A percentile compares a stretch with the other conserved stretches of the same genome.
These are phyloP conservation scores for Exaiptasia diaphana DNA, from an alignment of 64 coral and sea anemone genomes.

Conservation along the genomic window DNA sequence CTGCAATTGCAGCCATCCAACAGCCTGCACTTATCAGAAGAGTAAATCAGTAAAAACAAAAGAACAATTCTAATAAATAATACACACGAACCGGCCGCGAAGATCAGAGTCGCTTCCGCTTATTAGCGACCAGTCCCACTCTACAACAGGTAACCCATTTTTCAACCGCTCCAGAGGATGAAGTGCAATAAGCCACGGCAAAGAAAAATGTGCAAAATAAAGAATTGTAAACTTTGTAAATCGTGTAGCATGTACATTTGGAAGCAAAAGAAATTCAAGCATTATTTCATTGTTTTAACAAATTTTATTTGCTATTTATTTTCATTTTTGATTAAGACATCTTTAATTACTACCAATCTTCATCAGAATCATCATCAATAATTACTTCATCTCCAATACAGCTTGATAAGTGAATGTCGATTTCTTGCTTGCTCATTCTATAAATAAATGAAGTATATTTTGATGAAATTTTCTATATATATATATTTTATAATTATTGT, in stretches of 20 bases:
- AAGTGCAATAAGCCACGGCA: no score
- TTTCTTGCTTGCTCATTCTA: conserved; percentile 21
- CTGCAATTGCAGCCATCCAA: conserved; percentile 84
- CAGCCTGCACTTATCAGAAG: not conserved
- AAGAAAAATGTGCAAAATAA: no score
- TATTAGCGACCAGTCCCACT: no score
- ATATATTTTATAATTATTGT: not conserved
- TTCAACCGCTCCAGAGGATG: no score
- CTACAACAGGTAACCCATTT: no score
- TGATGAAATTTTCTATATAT: not conserved
- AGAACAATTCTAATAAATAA: not conserved
- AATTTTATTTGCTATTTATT: no score
- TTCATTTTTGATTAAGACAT: not conserved
- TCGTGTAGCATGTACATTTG: no score
- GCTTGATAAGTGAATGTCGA: conserved; percentile 44
- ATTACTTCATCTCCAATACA: conserved; percentile 26
- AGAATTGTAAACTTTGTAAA: no score
- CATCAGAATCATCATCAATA: conserved; percentile 6
- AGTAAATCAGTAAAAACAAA: not conserved
- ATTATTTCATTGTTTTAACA: no score
- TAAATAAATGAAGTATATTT: not conserved
- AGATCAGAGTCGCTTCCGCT: no score
- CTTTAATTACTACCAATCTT: not conserved
- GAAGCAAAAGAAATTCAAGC: no score
- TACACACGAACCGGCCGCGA: not conserved